These are phyloP conservation scores for Agrenia bidenticulata DNA, from an alignment of 2,888 invertebrate genomes.

Conservation along the genomic window DNA sequence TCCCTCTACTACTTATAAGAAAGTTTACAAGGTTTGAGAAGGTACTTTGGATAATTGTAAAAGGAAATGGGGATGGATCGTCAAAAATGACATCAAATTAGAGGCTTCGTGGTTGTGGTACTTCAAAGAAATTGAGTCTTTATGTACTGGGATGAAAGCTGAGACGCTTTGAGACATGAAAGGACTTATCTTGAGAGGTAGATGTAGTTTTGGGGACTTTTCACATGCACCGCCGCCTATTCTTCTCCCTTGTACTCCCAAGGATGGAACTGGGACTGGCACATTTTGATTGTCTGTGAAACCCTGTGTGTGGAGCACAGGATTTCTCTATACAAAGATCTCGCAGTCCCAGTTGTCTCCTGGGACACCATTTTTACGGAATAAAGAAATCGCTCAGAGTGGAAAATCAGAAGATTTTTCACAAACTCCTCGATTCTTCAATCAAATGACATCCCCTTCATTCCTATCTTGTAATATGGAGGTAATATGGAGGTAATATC, in stretches of 20 bases:
- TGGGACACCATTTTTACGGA: neutral
- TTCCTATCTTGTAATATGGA: no score
- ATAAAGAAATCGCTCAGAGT: constrained; percentile 8
- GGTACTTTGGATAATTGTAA: constrained; percentile 17
- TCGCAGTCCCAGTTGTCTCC: neutral
- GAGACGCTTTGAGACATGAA: neutral
- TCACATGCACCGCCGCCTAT: no score
- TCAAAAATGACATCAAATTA: constrained; percentile 18
- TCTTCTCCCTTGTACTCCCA: no score
- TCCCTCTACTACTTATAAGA: neutral
- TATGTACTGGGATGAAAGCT: neutral
- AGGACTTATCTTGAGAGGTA: neutral
- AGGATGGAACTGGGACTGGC: neutral
- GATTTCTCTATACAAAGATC: neutral
- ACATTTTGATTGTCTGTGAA: neutral
- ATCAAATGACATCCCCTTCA: neutral
- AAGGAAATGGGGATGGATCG: constrained; percentile 14
- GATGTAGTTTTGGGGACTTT: neutral
- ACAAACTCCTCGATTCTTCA: neutral
- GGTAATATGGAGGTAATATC: no score
- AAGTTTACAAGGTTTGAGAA: neutral
- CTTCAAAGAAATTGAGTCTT: constrained; percentile 13
- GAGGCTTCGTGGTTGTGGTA: neutral
- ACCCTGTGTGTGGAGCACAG: neutral
- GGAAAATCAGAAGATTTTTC: constrained; percentile 1